Evolutionary conservation across 1,140 invertebrate species (phyloP), one percentile per base, ranked within the genome.

Genomic region (Halotydeus destructor): DNA sequence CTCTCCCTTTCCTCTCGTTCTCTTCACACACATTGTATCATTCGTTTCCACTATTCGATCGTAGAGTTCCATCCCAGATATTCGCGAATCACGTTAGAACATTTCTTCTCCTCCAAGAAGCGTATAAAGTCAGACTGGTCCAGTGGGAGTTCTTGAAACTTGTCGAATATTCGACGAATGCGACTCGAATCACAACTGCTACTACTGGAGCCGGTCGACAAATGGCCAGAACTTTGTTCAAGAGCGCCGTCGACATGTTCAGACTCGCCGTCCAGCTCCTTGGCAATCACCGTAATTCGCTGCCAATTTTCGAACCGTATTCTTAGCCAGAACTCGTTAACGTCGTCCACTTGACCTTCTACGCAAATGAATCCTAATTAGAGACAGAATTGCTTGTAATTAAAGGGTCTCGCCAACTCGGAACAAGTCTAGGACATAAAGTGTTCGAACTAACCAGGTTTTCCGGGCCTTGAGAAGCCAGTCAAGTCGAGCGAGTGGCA

Each of bases 331-430:
- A 41, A 35, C 4, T 8, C 2, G n/a, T 46, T 32, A 36, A 28
- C 33, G 25, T 41, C 28, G 16, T 24, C 12, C 2, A 19, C 8
- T 9, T 1, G 0, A 1, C 44, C 44, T 24, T 46, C 44, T 19
- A 46, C 3, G 30, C 38, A 41, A 18, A 46, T 46, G 2, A 46
- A 42, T 23, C 44, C 44, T 46, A 18, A 3, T n/a, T 11, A n/a
- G n/a, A 30, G n/a, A 30, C 11, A 30, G n/a, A 30, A 30, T 11
- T 30, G 28, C 28, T n/a, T 12, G 11, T n/a, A 30, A 11, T n/a
- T 12, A n/a, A 11, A 30, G n/a, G n/a, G n/a, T n/a, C 28, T 30
- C 28, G n/a, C 11, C 28, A n/a, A 30, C 28, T 12, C 11, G 11
- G 27, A 39, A 9, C 12, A 25, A 39, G 12, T 28, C 11, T 12